These are phyloP conservation scores for Coptotermes formosanus DNA, from an alignment of 1,140 invertebrate species.

Conservation along the genomic window DNA sequence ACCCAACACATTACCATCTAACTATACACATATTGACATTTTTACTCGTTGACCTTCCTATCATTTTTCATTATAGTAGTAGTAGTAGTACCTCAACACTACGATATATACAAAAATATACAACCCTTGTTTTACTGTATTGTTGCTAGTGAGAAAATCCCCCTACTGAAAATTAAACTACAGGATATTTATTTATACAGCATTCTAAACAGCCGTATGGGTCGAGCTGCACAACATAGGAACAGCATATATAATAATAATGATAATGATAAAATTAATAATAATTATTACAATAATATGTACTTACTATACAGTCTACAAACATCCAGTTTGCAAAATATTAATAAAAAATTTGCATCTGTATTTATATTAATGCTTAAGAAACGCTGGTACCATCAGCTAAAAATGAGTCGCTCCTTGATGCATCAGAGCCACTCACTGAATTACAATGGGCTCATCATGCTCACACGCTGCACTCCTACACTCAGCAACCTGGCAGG, in stretches of 20 bases:
- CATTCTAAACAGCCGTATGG: not conserved
- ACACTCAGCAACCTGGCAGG: not conserved
- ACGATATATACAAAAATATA: conserved; percentile 35
- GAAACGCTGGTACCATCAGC: not conserved
- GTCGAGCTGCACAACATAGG: conserved; percentile 3
- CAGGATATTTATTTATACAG: conserved; percentile 21
- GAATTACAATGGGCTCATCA: not conserved
- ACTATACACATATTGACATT: conserved; percentile 13
- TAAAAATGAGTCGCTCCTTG: not conserved
- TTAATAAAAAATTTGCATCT: conserved; percentile 6
- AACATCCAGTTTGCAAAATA: conserved; percentile 24
- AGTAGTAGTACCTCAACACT: conserved; percentile 28
- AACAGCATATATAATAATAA: not conserved
- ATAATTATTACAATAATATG: not conserved
- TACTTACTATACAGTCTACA: conserved; percentile 22
- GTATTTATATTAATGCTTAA: not conserved
- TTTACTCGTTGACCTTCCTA: conserved; percentile 22
- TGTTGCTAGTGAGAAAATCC: conserved; percentile 21
- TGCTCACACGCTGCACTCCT: not conserved
- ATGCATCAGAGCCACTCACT: not conserved
- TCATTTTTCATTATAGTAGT: conserved; percentile 15
- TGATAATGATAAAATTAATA: not conserved
- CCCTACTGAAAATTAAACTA: conserved; percentile 13
- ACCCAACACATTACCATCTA: not conserved
- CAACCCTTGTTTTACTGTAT: conserved; percentile 32